Conservation (phyloP, 2,797 vertebrate genomes). For the Bovichtus diacanthus region DNA sequence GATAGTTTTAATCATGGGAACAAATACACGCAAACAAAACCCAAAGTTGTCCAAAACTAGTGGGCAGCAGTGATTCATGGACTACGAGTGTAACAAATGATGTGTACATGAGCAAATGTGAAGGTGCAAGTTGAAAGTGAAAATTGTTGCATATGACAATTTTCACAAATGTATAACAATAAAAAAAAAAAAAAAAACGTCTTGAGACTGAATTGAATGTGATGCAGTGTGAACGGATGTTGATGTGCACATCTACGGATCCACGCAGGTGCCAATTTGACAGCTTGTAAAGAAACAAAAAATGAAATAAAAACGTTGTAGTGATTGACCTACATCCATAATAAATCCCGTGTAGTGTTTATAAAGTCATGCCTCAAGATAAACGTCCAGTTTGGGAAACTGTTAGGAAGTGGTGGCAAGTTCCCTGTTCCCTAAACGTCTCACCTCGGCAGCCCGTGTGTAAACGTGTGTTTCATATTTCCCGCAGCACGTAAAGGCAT, state of each 20-base stretch:
- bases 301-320: background rate
- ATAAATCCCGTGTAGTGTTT: background rate
- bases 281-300: too few species aligned
- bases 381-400: too few species aligned
- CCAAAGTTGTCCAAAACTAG: background rate
- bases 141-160: too few species aligned
- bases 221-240: background rate
- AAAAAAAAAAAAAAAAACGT: too few species aligned
- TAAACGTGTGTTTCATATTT: too few species aligned
- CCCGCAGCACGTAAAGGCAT: background rate
- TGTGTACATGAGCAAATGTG: background rate
- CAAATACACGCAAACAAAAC: background rate
- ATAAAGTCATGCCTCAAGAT: background rate
- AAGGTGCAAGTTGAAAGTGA: background rate
- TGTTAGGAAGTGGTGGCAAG: background rate
- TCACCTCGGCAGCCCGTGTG: background rate
- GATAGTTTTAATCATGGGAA: too few species aligned
- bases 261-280: too few species aligned
- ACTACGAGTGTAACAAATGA: background rate
- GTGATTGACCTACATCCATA: background rate
- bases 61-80: background rate
- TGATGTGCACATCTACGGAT: background rate
- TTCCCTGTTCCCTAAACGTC: background rate
- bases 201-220: background rate
- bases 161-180: too few species aligned